These are phyloP conservation scores for Blastomussa wellsi DNA, from an alignment of 92 coral and sea anemone genomes.

Conservation along the genomic window DNA sequence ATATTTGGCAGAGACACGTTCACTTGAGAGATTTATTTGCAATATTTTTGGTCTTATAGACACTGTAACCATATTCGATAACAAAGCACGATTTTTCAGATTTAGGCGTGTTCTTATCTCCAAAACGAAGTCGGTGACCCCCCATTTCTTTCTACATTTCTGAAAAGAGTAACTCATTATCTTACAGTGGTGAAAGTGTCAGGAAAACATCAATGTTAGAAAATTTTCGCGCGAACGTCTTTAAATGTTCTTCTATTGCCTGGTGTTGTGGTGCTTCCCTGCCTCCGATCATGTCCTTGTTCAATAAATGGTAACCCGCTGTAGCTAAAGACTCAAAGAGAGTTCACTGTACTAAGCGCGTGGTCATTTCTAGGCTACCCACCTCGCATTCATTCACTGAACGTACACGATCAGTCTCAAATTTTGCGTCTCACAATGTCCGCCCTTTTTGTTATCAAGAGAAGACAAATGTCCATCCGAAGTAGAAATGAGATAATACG, in stretches of 20 bases:
- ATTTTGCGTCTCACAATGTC: slow-evolving; percentile 46
- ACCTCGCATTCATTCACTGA: slow-evolving; percentile 4
- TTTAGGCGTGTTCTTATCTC: too few relatives aligned
- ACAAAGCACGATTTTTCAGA: too few relatives aligned
- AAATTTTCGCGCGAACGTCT: too few relatives aligned
- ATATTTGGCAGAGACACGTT: too few relatives aligned
- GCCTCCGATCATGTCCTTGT: not conserved
- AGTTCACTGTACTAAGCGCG: not conserved
- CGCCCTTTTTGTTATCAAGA: slow-evolving; percentile 46
- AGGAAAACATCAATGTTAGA: too few relatives aligned
- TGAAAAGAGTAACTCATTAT: too few relatives aligned
- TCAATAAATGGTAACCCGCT: not conserved
- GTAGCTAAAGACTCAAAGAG: not conserved
- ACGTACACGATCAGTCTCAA: slow-evolving; percentile 54
- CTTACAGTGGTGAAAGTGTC: too few relatives aligned
- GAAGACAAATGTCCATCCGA: slow-evolving; percentile 53
- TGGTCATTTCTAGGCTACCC: not conserved
- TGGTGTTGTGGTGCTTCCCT: not conserved
- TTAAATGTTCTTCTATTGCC: not conserved
- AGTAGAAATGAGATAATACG: slow-evolving; percentile 56
- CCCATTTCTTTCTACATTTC: too few relatives aligned
- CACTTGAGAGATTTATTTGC: too few relatives aligned
- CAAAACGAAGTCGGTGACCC: too few relatives aligned
- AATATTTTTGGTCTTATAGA: too few relatives aligned
- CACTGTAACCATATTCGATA: too few relatives aligned